phyloP scores from a whole-genome alignment of 2,888 invertebrate genomes.

The Opisthograptis luteolata region DNA sequence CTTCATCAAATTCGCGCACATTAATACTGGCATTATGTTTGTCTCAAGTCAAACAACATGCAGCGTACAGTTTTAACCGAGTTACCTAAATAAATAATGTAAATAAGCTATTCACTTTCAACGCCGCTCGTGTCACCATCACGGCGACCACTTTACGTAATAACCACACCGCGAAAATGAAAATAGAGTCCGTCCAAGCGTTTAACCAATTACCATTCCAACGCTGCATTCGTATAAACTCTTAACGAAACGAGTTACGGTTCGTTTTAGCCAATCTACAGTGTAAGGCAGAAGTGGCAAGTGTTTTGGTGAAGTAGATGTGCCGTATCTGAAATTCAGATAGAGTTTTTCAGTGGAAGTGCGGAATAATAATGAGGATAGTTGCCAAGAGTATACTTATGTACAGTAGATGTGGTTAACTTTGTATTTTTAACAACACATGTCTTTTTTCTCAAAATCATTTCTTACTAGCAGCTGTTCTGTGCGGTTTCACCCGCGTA shows the following conservation, averaged over 20 bases:
- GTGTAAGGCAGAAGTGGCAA: slow-evolving; percentile 30
- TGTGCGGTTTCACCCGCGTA: no score
- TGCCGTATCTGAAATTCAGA: slow-evolving; percentile 67
- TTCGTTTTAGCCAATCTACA: slow-evolving; percentile 26
- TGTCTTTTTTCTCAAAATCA: no score
- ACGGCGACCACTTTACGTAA: slow-evolving; percentile 37
- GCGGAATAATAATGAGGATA: slow-evolving; percentile 26
- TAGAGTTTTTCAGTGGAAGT: slow-evolving; percentile 55
- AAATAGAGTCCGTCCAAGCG: slow-evolving; percentile 57
- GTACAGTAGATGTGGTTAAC: not conserved
- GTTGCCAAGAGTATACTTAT: slow-evolving; percentile 19
- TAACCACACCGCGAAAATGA: slow-evolving; percentile 52
- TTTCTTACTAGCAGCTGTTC: no score
- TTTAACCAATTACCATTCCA: slow-evolving; percentile 56
- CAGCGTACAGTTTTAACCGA: not conserved
- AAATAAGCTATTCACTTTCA: slow-evolving; percentile 11
- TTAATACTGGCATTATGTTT: no score
- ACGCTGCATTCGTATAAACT: not conserved
- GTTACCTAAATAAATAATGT: not conserved
- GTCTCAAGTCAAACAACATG: not conserved
- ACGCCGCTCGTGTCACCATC: slow-evolving; percentile 32
- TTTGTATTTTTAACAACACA: not conserved
- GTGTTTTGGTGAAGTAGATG: slow-evolving; percentile 51
- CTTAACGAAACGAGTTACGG: slow-evolving; percentile 24
- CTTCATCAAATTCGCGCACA: no score